These are phyloP conservation scores for Limnephilus marmoratus DNA, from an alignment of 2,888 invertebrate genomes.

Conservation along the genomic window DNA sequence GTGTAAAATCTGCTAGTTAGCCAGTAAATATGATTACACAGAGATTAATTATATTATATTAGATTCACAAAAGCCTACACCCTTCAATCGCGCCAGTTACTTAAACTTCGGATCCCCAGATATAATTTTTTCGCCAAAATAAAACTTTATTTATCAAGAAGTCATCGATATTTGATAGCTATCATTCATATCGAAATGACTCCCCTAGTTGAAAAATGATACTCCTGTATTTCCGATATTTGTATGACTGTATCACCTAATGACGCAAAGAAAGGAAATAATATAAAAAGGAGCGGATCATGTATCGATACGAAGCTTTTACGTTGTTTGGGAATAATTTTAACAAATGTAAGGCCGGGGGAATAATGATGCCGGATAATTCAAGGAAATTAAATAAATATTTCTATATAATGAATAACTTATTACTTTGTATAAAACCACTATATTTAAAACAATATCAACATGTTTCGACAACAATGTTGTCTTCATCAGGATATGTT, in stretches of 20 bases:
- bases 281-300: background rate
- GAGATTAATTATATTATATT: too few relatives aligned
- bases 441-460: too few relatives aligned
- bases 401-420: too few relatives aligned
- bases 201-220: constrained; percentile 34
- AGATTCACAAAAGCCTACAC: background rate
- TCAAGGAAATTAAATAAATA: background rate
- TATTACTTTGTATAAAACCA: too few relatives aligned
- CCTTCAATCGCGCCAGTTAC: background rate
- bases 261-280: constrained; percentile 46
- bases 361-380: background rate
- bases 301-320: background rate
- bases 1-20: too few relatives aligned
- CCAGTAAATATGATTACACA: too few relatives aligned
- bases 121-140: background rate
- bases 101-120: background rate
- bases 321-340: background rate
- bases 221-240: constrained; percentile 31
- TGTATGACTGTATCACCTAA: constrained; percentile 40
- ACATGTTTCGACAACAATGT: too few relatives aligned
- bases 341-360: background rate
- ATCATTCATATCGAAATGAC: background rate
- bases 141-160: background rate
- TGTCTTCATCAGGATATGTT: too few relatives aligned
- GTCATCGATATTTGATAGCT: background rate